Base-by-base conservation (phyloP, 37 sponge, comb jelly and placozoan species). In the Amphimedon queenslandica region DNA sequence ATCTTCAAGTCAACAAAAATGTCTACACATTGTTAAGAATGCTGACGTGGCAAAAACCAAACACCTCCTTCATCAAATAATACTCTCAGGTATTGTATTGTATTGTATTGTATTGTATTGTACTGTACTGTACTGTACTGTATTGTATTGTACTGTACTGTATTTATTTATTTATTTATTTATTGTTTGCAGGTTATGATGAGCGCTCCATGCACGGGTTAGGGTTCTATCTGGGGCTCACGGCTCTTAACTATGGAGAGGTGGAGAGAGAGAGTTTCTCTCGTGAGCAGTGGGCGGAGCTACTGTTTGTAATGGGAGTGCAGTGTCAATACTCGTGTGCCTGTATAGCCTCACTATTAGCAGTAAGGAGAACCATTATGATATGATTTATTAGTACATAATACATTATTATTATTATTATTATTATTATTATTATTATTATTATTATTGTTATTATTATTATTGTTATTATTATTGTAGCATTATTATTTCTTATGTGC, bases 161-260 rank as follows among this genome's bases (percentile, higher is more conserved):
- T 47, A 18, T 8, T 47, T 47, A 13, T 47, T 47, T 18, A 47
- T 13, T 47, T 18, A 47, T 40, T 35, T 20, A n/a, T 13, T 25
- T 35, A 25, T 42, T 25, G 42, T 56, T 57, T 28, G 0, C 58
- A 81, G 84, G 51, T 25, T 41, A 37, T 71, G 72, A 70, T 33
- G 75, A 64, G 24, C 29, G 68, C n/a, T 28, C 47, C 37, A 66
- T 85, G 53, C 73, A 47, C 55, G 85, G 85, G 5, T 33, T 76
- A 36, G 77, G 82, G 8, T 70, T 80, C 58, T 81, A 67, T 55
- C 66, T 72, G 51, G 77, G 68, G 8, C 73, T 81, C 33, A 87
- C 75, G 57, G 87, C 87, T 36, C 72, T 87, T 73, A 87, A 87
- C 87, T 85, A 78, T 85, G 85, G 74, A 0, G 80, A 79, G 64